These are phyloP conservation scores for Falco peregrinus DNA, from an alignment of 2,797 vertebrate genomes.

Conservation along the genomic window DNA sequence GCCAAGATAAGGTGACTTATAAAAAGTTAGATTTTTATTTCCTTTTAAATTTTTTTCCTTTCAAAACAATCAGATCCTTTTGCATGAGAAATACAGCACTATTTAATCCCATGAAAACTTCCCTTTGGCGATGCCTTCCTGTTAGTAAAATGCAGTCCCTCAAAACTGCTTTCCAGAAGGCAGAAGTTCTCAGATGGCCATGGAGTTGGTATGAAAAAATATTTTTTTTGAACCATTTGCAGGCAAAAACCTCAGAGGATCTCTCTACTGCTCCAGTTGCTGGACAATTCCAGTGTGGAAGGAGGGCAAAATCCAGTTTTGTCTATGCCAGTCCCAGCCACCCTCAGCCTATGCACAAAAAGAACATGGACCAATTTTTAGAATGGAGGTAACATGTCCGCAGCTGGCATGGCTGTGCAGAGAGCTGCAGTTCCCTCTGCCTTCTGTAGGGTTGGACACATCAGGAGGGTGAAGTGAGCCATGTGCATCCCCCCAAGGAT, in stretches of 20 bases:
- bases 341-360: background rate
- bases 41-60: background rate
- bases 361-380: background rate
- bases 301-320: background rate
- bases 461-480: background rate
- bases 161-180: background rate
- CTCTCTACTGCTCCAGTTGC: background rate
- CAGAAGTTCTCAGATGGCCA: background rate
- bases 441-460: background rate
- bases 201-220: background rate
- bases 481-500: rapidly evolving
- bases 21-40: background rate
- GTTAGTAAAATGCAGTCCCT: background rate
- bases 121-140: background rate
- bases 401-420: background rate
- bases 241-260: background rate
- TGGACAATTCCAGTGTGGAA: background rate
- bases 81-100: background rate
- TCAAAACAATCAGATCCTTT: background rate
- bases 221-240: background rate
- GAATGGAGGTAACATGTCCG: background rate
- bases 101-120: background rate
- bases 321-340: background rate
- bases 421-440: background rate
- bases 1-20: background rate